A percentile compares a stretch with the other conserved stretches of the same genome.
These are phyloP conservation scores for Ispidina lecontei DNA, from an alignment of 2,797 vertebrate species.

Conservation along the genomic window DNA sequence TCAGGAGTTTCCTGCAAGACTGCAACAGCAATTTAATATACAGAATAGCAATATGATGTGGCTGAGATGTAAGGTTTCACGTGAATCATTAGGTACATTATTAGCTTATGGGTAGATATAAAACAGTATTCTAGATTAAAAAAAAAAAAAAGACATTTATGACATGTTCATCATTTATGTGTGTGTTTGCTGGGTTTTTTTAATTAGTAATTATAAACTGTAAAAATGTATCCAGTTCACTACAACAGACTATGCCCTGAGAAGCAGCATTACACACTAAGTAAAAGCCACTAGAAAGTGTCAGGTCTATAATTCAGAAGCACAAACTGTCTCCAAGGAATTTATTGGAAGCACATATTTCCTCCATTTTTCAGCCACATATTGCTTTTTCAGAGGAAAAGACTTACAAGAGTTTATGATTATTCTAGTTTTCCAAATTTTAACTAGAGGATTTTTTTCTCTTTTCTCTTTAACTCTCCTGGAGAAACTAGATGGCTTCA, in stretches of 20 bases:
- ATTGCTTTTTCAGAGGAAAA: slow-evolving; percentile 25
- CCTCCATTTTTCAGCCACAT: slow-evolving; percentile 24
- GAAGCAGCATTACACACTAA: slow-evolving; percentile 66
- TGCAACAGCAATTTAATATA: background rate
- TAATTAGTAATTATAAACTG: slow-evolving; percentile 50
- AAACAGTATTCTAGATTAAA: slow-evolving; percentile 42
- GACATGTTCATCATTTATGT: slow-evolving; percentile 4
- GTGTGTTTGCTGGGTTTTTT: background rate
- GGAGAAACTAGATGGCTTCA: background rate
- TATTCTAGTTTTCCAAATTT: slow-evolving; percentile 2
- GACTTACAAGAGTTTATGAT: background rate
- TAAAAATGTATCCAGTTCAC: slow-evolving; percentile 71
- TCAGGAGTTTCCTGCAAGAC: background rate
- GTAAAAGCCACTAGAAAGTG: slow-evolving; percentile 38
- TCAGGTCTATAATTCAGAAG: slow-evolving; percentile 49
- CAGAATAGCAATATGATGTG: background rate
- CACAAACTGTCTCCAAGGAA: slow-evolving; percentile 23
- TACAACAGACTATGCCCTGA: slow-evolving; percentile 75
- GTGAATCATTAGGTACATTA: background rate
- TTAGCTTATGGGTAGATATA: slow-evolving; percentile 27
- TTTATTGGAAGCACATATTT: slow-evolving; percentile 40
- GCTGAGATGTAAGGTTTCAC: background rate
- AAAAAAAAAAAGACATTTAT: background rate
- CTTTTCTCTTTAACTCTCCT: background rate
- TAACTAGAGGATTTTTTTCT: background rate